These are phyloP conservation scores for Vulpes vulpes DNA, from an alignment of 2,113 vertebrate genomes.

Conservation along the genomic window DNA sequence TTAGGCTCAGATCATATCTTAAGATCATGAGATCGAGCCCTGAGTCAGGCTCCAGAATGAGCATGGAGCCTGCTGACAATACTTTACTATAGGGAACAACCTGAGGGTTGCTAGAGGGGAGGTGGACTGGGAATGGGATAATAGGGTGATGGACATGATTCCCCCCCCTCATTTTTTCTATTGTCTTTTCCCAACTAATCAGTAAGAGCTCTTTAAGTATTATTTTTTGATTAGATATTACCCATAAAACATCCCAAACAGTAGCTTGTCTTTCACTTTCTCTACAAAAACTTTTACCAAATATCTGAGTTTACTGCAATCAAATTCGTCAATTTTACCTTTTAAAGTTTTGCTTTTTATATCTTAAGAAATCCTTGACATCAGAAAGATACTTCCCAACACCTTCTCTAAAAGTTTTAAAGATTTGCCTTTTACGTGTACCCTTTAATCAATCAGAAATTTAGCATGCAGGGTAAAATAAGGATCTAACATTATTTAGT, in stretches of 20 bases:
- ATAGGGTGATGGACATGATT: neutral
- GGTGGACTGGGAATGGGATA: neutral
- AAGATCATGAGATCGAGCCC: neutral
- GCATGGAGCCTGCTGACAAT: neutral
- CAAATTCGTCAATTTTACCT: slow-evolving; percentile 22
- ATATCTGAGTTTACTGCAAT: neutral
- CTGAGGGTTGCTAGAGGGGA: neutral
- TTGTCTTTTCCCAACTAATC: neutral
- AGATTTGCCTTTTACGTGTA: neutral
- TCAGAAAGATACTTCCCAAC: neutral
- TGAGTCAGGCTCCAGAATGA: neutral
- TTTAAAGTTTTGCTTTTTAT: neutral
- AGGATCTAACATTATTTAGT: neutral
- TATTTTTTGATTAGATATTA: neutral
- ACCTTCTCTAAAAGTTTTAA: slow-evolving; percentile 42
- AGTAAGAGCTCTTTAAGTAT: neutral
- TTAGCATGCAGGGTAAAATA: neutral
- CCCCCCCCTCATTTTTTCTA: neutral
- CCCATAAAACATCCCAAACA: neutral
- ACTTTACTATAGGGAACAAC: neutral
- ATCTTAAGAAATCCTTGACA: neutral
- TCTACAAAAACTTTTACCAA: neutral
- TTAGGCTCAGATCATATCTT: neutral
- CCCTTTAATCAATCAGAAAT: neutral
- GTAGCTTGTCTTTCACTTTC: neutral